Base-by-base conservation (phyloP, 2,797 vertebrate species). In the Myripristis jacobus region DNA sequence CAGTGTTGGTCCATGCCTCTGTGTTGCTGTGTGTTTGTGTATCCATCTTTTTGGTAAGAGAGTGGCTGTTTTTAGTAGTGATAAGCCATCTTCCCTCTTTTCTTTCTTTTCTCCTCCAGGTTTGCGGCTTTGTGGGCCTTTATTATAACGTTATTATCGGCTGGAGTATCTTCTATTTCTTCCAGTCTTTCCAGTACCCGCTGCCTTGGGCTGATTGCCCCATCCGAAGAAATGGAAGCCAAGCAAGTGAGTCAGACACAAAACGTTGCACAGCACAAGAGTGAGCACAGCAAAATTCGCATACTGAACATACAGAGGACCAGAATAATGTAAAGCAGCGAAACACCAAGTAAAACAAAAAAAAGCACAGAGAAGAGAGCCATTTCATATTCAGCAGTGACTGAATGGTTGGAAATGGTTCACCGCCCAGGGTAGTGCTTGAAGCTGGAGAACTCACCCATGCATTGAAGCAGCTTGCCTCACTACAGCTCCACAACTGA, bases 121-220 rank as follows among this genome's bases (percentile, higher is more conserved):
- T 96, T 19, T 96, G 95, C 60, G 95, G 95, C 55, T 96, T 96
- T 22, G 96, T 96, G 0, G 96, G 95, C 6, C 93, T 96, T 31
- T 96, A 96, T 66, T 96, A 96, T 80, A 96, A 96, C 0, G 96
- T 96, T 73, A 96, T 96, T 88, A 96, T 96, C 0, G 95, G 95
- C 22, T 96, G 96, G 96, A 96, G 95, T 80, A 94, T 96, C 90
- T 96, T 96, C 68, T 96, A 96, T 88, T 96, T 96, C 89, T 96
- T 96, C 60, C 93, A 96, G 85, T 96, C 96, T 15, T 96, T 96
- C 90, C 96, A 96, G 89, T 95, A 94, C 73, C 96, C 96, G 0
- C 88, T 96, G 34, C 96, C 96, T 56, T 96, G 96, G 96, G 95
- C 93, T 1, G 94, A 96, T 46, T 96, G 96, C 36, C 96, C 96